These are phyloP conservation scores for Gasterosteus nipponicus DNA, from an alignment of 2,113 vertebrate species.

Conservation along the genomic window DNA sequence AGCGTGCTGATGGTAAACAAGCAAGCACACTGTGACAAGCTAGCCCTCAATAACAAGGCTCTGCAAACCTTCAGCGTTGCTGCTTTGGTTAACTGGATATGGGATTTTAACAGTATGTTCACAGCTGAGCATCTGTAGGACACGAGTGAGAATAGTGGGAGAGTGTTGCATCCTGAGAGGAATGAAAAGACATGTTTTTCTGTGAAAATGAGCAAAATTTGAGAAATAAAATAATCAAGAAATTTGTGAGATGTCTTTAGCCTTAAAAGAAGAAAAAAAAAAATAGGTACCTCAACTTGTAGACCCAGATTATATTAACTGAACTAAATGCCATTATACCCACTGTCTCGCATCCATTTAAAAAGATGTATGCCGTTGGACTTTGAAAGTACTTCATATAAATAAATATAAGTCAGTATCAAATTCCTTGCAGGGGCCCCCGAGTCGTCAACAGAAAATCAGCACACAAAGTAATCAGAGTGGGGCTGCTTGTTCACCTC, in stretches of 20 bases:
- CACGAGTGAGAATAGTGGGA: neutral
- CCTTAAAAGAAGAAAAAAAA: neutral
- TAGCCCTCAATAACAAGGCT: neutral
- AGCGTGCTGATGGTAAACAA: neutral
- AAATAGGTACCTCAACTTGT: neutral
- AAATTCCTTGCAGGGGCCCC: neutral
- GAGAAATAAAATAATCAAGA: neutral
- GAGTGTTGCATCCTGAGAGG: neutral
- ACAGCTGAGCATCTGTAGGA: conserved; percentile 16
- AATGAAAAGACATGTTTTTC: neutral
- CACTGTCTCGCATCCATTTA: neutral
- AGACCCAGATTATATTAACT: neutral
- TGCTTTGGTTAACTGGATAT: conserved; percentile 9
- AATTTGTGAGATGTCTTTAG: neutral
- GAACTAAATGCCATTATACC: conserved; percentile 1
- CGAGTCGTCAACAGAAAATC: neutral
- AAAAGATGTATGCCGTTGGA: neutral
- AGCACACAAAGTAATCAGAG: conserved; percentile 5
- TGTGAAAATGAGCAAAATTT: neutral
- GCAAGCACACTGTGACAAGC: neutral
- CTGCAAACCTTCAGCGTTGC: neutral
- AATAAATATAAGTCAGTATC: neutral
- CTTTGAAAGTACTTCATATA: neutral
- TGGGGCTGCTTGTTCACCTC: neutral
- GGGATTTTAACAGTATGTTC: conserved; percentile 18